Evolutionary conservation across 2,888 invertebrate species (phyloP).

Genomic region (Drosophila ustulata): DNA sequence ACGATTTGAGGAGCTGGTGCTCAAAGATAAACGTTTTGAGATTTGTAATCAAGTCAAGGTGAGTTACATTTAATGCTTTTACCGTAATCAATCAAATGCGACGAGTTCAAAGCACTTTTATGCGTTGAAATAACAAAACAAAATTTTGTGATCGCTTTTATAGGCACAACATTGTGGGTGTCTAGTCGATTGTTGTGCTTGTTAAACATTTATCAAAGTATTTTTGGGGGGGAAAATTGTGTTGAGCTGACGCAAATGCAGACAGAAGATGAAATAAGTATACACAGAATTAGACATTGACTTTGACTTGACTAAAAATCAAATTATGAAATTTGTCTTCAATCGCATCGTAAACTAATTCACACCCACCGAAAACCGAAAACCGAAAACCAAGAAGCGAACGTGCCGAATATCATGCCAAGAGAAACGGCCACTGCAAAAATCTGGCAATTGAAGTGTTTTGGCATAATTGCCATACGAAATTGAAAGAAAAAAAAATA

Average conservation of each 20-base stretch:
- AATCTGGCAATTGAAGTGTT: conserved; percentile 66
- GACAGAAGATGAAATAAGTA: not conserved
- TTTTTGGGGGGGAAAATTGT: conserved; percentile 26
- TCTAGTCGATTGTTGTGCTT: conserved; percentile 37
- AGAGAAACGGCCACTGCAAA: conserved; percentile 41
- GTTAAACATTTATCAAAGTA: conserved; percentile 51
- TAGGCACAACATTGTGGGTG: conserved; percentile 15
- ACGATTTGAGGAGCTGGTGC: conserved; percentile 92
- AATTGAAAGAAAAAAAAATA: conserved; percentile 36
- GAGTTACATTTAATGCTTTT: conserved; percentile 76
- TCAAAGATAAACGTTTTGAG: conserved; percentile 94
- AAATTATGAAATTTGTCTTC: conserved; percentile 53
- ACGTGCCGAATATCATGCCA: conserved; percentile 62
- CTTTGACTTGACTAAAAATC: conserved; percentile 53
- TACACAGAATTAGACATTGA: conserved; percentile 33
- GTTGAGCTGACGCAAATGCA: conserved; percentile 52
- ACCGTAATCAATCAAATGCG: conserved; percentile 59
- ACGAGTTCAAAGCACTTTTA: conserved; percentile 67
- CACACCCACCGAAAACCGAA: conserved; percentile 24
- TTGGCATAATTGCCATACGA: conserved; percentile 69
- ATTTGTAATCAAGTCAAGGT: conserved; percentile 96
- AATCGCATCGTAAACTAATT: conserved; percentile 44
- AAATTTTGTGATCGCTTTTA: conserved; percentile 41
- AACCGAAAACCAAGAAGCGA: conserved; percentile 28
- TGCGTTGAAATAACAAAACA: conserved; percentile 28